Conservation (phyloP, 2,797 vertebrate species). For the Pelochelys cantorii region DNA sequence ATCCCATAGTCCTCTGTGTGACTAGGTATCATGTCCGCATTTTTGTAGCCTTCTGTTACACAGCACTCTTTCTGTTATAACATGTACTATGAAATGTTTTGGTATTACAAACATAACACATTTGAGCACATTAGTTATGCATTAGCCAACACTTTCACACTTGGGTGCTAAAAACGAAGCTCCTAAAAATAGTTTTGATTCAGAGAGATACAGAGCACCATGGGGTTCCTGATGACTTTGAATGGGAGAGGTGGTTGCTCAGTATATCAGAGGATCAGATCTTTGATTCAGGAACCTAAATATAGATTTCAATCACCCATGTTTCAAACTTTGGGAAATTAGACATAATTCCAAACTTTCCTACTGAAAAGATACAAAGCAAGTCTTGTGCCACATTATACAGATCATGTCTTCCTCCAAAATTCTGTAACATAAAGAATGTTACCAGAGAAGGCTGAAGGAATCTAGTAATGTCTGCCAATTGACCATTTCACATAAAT, state of each 20-base stretch:
- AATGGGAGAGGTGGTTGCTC: neutral
- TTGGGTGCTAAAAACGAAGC: neutral
- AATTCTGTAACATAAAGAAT: neutral
- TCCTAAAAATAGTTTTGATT: neutral
- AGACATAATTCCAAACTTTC: neutral
- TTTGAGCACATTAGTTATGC: neutral
- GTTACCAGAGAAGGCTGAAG: neutral
- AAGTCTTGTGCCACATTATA: neutral
- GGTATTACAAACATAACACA: neutral
- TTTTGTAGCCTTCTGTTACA: neutral
- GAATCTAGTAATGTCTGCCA: neutral
- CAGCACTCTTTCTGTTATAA: neutral
- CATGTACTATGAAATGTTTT: accelerated
- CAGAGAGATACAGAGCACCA: accelerated
- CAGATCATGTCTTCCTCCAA: accelerated
- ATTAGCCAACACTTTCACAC: neutral
- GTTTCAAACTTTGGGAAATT: neutral
- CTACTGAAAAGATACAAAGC: neutral
- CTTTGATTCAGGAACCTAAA: neutral
- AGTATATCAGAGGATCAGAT: accelerated
- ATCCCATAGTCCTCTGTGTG: no score
- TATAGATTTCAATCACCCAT: neutral
- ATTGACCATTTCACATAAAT: neutral
- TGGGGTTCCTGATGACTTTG: neutral
- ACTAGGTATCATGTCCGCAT: neutral